Evolutionary conservation across 1,140 invertebrate species (phyloP), one percentile per base, ranked within the genome.

Genomic region (Holotrichia oblita): DNA sequence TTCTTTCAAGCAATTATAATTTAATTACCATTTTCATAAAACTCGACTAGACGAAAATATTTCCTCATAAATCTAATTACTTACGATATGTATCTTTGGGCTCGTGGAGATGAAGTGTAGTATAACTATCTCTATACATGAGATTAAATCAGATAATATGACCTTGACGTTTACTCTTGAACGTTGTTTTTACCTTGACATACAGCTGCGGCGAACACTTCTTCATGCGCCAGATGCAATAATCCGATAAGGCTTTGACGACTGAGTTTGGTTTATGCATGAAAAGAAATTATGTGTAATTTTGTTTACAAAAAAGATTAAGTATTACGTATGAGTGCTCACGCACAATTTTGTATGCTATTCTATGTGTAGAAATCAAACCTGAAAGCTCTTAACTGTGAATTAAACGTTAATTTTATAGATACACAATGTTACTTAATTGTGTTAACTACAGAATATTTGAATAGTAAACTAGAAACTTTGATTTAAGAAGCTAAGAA

Each of bases 1-100:
- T 42, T 42, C 44, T 48, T 48, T 48, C 44, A n/a, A n/a, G 44
- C n/a, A 48, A 48, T 48, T 48, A 48, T 48, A 48, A 48, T 48
- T 48, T 48, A 48, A 48, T 48, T 48, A 48, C n/a, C 44, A 10
- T 48, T 48, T 48, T 48, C 44, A 48, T 48, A 48, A 48, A 48
- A 48, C 44, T 48, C 12, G 44, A 48, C 44, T 10, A n/a, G 8
- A 48, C 44, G 12, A n/a, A 12, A 12, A 48, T 12, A 48, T 9
- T 48, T 48, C 12, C 12, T 12, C 44, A 3, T 48, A n/a, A 48
- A 48, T 48, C 8, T 48, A 48, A 48, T 48, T 48, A 48, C 44
- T 10, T n/a, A 0, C 12, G 44, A 48, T 48, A n/a, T 10, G 12
- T 48, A 48, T 48, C 44, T 48, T 12, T 10, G n/a, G n/a, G n/a